A percentile compares a stretch with the other conserved stretches of the same genome.
Conservation (phyloP, 2,113 vertebrate genomes). For the Lynx canadensis region DNA sequence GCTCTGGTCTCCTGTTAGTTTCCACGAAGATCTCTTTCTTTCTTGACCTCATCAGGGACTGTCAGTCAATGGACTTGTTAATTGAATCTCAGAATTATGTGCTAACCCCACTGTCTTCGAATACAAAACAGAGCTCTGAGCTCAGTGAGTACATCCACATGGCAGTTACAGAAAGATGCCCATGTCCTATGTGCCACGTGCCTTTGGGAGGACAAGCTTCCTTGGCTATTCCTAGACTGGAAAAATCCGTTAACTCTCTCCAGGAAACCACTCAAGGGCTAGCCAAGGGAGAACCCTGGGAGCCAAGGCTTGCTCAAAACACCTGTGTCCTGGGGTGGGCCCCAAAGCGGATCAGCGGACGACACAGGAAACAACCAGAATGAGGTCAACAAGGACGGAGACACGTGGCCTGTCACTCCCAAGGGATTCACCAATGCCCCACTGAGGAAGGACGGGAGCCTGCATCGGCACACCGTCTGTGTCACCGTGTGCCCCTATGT, state of each 20-base stretch:
- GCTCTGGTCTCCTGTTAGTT: neutral
- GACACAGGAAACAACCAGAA: neutral
- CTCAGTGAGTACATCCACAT: neutral
- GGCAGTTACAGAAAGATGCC: neutral
- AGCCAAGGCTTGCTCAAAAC: neutral
- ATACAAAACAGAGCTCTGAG: neutral
- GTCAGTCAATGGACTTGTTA: neutral
- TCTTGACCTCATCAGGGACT: neutral
- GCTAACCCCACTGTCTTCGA: neutral
- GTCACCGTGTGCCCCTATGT: accelerated
- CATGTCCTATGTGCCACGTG: neutral
- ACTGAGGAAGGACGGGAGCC: neutral
- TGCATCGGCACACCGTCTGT: accelerated
- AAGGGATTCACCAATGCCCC: neutral
- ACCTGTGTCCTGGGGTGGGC: neutral
- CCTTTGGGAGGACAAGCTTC: neutral
- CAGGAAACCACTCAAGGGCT: neutral
- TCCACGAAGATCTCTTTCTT: neutral
- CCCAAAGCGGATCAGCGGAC: neutral
- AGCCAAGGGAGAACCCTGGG: neutral
- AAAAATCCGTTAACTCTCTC: neutral
- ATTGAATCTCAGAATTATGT: neutral
- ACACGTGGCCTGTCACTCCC: neutral
- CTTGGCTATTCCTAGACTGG: conserved; percentile 15
- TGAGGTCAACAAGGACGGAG: neutral